Evolutionary conservation across 2,888 invertebrate genomes (phyloP), one percentile per base, ranked within the genome.

Genomic region (Hydroisotoma schaefferi): DNA sequence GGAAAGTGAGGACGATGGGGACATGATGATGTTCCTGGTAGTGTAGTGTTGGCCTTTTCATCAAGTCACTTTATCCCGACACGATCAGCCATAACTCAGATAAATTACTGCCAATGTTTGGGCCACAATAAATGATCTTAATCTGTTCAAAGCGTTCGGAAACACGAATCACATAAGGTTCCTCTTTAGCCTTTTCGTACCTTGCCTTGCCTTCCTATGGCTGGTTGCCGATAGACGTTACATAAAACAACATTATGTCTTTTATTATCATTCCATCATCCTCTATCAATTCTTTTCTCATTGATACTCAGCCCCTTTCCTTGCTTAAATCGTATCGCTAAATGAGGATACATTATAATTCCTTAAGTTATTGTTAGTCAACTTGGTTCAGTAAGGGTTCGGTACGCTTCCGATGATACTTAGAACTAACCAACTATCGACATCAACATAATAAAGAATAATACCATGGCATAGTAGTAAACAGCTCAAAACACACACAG

Each of bases 91-190:
- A 69, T 71, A 71, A 71, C 69, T 71, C 67, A 71, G 71, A 68
- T 71, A 69, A 71, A 71, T 71, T 71, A 68, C 65, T 69, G 69
- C 66, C 71, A 71, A 69, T 71, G 71, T 65, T 64, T 68, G 67
- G 67, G 62, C 65, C 63, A 69, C 69, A 71, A 71, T 71, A 69
- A 71, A 69, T 65, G 71, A 71, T 71, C 67, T 63, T 71, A 71
- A 71, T 71, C 71, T 71, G 56, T 53, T 54, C 55, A 59, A 58
- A 65, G 61, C 63, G 67, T 62, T 69, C 60, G 67, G 69, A 69
- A 71, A 71, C 71, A 71, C 68, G 67, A 65, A 58, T 69, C 63
- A 55, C 66, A 66, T 60, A 63, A 55, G 60, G 55, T 54, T 59
- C 56, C 55, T 48, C 43, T 37, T n/a, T 27, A 6, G 18, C 5